Evolutionary conservation across 2,888 invertebrate genomes (phyloP), one percentile per base, ranked within the genome.

Genomic region (Busseola fusca): DNA sequence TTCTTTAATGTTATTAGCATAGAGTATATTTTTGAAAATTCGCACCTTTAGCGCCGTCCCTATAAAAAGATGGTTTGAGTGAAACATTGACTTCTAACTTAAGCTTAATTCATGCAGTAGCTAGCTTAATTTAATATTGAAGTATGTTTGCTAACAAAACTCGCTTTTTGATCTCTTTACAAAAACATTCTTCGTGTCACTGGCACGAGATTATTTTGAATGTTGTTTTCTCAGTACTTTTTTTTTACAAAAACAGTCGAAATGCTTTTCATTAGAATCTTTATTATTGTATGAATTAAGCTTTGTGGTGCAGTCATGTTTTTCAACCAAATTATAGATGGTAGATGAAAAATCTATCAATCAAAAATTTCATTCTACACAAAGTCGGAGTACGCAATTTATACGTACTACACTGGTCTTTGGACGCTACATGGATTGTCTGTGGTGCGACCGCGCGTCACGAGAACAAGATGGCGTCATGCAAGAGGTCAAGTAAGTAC

Each of bases 21-120:
- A 78, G 82, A 82, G 73, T 83, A 64, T 85, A 82, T 74, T 77
- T 81, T 84, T 74, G 62, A 67, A 83, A 56, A 77, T 40, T 74
- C 37, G 63, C 87, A 90, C 89, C 85, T 91, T 93, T 91, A 92
- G 89, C 92, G 91, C 91, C 89, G 92, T 87, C 64, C 63, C 54
- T 69, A 64, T 40, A 76, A 70, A 69, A 70, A 68, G 3, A 76
- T 69, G 68, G 72, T 82, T 80, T 85, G 83, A 82, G 78, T 84
- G 72, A 76, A 75, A 78, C 72, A 71, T 81, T 76, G 82, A 86
- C 80, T 82, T 80, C 78, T 86, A 82, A 84, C 82, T 80, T 63
- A 82, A 85, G 85, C 82, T 85, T 86, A 79, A 85, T 85, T 85
- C 84, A 86, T 81, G 81, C 84, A 84, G 84, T 86, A 82, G 77